These are phyloP conservation scores for Oconnorella tubifera DNA, from an alignment of 2,888 invertebrate species.

Conservation along the genomic window DNA sequence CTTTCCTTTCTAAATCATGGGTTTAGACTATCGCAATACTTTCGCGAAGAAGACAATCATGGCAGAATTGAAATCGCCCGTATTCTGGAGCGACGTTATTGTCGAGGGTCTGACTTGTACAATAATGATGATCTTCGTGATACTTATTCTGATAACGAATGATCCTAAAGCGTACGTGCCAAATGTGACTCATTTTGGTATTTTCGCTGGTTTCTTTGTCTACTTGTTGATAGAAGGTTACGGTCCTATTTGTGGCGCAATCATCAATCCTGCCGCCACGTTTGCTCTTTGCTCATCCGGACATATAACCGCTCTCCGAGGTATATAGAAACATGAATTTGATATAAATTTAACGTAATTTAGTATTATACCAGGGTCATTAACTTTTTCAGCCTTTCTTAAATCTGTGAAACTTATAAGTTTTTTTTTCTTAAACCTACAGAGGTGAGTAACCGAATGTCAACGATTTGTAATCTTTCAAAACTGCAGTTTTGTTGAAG, in stretches of 20 bases:
- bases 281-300: background rate
- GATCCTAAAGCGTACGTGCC: background rate
- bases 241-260: conserved; percentile 3
- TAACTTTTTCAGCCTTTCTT: no score
- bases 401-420: no score
- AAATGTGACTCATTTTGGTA: conserved; percentile 1
- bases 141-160: background rate
- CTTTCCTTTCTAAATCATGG: no score
- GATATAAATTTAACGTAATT: no score
- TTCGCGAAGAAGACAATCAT: no score
- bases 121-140: background rate
- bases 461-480: no score
- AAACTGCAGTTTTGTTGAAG: no score
- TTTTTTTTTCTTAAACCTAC: no score
- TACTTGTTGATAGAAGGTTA: conserved; percentile 5
- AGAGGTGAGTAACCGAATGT: no score
- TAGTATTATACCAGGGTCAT: no score
- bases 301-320: conserved; percentile 8
- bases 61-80: background rate
- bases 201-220: conserved; percentile 9
- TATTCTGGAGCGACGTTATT: conserved; percentile 10
- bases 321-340: no score
- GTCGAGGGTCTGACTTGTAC: background rate
- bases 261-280: conserved; percentile 8
- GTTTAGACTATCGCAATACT: no score